Evolutionary conservation across 2,113 vertebrate species (phyloP), one percentile per base, ranked within the genome.

Genomic region (Phocoena phocoena): DNA sequence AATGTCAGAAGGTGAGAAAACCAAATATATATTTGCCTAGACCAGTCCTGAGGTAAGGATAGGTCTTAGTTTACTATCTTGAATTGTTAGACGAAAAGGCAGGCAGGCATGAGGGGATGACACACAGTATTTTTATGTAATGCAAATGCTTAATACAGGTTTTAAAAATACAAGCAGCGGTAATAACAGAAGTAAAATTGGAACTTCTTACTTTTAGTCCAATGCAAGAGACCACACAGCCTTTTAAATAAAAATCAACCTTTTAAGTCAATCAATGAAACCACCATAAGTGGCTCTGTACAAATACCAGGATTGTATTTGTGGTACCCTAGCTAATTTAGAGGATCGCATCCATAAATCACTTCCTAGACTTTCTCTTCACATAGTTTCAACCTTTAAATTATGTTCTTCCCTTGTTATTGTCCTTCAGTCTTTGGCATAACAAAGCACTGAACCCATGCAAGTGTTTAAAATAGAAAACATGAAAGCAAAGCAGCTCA

Each of bases 231-330:
- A 96, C 95, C 97, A 94, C 86, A 98, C 4, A 60, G 76, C 71
- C 96, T 97, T 95, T 97, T 88, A 97, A 97, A 93, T 96, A 95
- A 98, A 97, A 96, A 82, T 67, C 80, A 96, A 79, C 88, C 95
- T 96, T 95, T 96, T 96, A 96, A 94, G 68, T 50, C 85, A 97
- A 98, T 98, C 97, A 95, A 96, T 98, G 93, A 95, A 97, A 97
- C 93, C 86, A 95, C 85, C 20, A 1, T 96, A 89, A 97, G 63
- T 87, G 84, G 33, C 71, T 95, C 3, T 68, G 58, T 38, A 58
- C 10, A 92, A 76, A 91, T 38, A 92, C 20, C 44, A 84, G 36
- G 50, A 83, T 50, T 28, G 38, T 36, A 70, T 90, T 55, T 93
- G 96, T 77, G 88, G 74, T 73, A 65, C 50, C 60, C 80, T 62